Base-by-base conservation (phyloP, 2,888 invertebrate genomes). In the Spicauda simplicius region DNA sequence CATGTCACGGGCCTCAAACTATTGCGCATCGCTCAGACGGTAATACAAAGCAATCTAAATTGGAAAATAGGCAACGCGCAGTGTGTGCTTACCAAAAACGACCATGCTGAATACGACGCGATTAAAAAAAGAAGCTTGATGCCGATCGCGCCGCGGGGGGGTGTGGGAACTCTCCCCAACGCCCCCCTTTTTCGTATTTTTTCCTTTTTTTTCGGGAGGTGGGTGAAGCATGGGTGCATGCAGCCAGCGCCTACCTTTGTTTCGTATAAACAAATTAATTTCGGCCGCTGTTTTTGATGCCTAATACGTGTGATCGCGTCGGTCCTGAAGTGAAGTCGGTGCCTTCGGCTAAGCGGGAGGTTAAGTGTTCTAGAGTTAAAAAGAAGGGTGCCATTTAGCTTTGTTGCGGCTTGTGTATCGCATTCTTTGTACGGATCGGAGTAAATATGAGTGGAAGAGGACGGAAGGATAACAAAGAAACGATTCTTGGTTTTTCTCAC, bases 41-140 rank as follows among this genome's bases (percentile, higher is more conserved):
- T 92, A 93, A 93, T 92, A 92, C 92, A 92, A 92, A 92, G 93
- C 92, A 91, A 93, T 93, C 92, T 92, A 92, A 93, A 92, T 92
- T 92, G 92, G 92, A 93, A 92, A 91, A 93, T 92, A 92, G 92
- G 92, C 92, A 91, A 88, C 90, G 91, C 89, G 90, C 91, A 86
- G 88, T 93, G 91, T 92, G 90, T 92, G 92, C 92, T 92, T 92
- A 91, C 92, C 91, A 90, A 93, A 92, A 93, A 92, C 90, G 92
- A 93, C 82, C 85, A 91, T 82, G 81, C 84, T 82, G 91, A 92
- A 87, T 86, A 87, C 92, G 90, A 92, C 92, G 92, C 93, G 93
- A 93, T 93, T 91, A 92, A 93, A 93, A 93, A 93, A 93, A 91
- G 92, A 92, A 93, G 91, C 82, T 85, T 81, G 92, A 90, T 93